Evolutionary conservation across 2,888 invertebrate genomes (phyloP).

Genomic region (Scaptomyza reducta): DNA sequence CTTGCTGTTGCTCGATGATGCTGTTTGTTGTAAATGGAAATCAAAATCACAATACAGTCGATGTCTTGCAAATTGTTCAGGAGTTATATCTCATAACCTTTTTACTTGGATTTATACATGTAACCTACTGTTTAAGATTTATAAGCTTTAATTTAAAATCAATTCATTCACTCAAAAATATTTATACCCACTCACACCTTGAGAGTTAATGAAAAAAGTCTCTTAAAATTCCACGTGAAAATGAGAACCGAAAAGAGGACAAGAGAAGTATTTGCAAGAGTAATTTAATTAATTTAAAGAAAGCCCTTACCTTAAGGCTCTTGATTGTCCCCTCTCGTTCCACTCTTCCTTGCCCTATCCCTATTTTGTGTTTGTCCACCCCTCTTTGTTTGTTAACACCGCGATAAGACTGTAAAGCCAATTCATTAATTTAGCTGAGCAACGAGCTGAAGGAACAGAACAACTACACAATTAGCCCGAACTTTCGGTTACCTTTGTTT

Average conservation of each 20-base stretch:
- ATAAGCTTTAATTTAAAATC: conserved; percentile 10
- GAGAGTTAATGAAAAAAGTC: conserved; percentile 45
- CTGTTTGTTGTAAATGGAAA: background rate
- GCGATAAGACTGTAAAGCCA: conserved; percentile 52
- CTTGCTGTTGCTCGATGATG: background rate
- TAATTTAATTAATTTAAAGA: conserved; percentile 60
- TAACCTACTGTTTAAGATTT: no score
- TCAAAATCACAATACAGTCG: background rate
- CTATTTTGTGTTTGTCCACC: conserved; percentile 3
- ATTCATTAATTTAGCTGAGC: conserved; percentile 53
- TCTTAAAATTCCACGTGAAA: conserved; percentile 38
- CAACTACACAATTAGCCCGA: conserved; percentile 47
- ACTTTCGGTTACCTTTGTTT: conserved; percentile 17
- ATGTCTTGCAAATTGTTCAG: no score
- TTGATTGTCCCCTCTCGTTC: background rate
- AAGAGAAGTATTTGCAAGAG: conserved; percentile 39
- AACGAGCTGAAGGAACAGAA: conserved; percentile 44
- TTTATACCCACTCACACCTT: conserved; percentile 8
- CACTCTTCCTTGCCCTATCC: background rate
- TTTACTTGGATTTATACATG: no score
- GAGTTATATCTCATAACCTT: no score
- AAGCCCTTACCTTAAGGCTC: conserved; percentile 10
- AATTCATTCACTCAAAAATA: background rate
- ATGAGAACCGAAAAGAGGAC: conserved; percentile 11
- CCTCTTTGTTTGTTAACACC: conserved; percentile 20